Base-by-base conservation (phyloP, 2,888 invertebrate species). In the Clunio marinus region DNA sequence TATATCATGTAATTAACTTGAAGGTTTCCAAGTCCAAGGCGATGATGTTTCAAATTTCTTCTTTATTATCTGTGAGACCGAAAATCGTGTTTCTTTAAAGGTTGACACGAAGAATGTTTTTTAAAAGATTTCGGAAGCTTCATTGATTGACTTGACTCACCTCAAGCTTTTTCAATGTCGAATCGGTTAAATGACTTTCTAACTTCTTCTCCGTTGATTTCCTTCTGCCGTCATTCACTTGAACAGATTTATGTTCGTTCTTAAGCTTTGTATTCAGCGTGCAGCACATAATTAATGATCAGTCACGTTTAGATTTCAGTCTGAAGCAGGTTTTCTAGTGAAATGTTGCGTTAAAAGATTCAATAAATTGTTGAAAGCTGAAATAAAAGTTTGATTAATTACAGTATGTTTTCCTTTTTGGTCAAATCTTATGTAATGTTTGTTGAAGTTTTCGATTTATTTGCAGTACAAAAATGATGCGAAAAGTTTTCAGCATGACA, bases 321-420 rank as follows among this genome's bases (percentile, higher is more conserved):
- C 32, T 10, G 32, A 17, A 13, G 28, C 2, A 57, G n/a, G 57
- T 24, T 22, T 25, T n/a, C 32, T 15, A 58, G 17, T 32, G 20
- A 58, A 58, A 58, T 58, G 58, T 58, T 58, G 22, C 58, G 58
- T 58, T 27, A 58, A 28, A 58, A 17, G 58, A 58, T 7, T 58
- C 58, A 15, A 58, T 58, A 58, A 58, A 58, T 58, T 20, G 3
- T 10, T 17, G 17, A 4, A 4, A n/a, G 17, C 51, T 4, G 15
- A 51, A 15, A 20, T 7, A n/a, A 22, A 51, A 22, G 22, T 82
- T 84, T 80, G 84, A 86, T 86, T 79, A 72, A 5, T 60, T 8
- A n/a, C 15, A 45, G n/a, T 45, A 4, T 45, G n/a, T n/a, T n/a
- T n/a, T n/a, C n/a, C n/a, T n/a, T n/a, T n/a, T n/a, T n/a, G n/a